phyloP scores from a whole-genome alignment of 1,140 invertebrate genomes.

The Ruditapes philippinarum region DNA sequence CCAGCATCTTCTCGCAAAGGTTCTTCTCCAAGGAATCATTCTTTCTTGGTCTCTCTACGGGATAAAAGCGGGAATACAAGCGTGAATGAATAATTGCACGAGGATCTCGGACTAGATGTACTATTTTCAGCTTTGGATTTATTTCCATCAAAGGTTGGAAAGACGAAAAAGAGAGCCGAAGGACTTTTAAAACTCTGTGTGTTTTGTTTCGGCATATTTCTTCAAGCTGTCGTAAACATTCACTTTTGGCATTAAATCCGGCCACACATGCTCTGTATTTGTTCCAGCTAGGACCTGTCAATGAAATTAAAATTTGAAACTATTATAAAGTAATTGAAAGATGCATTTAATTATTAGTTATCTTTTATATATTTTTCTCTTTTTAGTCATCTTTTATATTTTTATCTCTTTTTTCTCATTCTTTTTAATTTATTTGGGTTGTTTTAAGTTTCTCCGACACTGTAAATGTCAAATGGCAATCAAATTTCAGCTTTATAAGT shows the following conservation, averaged over 20 bases:
- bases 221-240: slow-evolving; percentile 39
- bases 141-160: slow-evolving; percentile 35
- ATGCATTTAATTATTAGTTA: too few species aligned
- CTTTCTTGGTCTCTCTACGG: neutral
- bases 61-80: slow-evolving; percentile 50
- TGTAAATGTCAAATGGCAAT: too few species aligned
- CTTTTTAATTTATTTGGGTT: too few species aligned
- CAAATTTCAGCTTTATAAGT: too few species aligned
- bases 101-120: slow-evolving; percentile 60
- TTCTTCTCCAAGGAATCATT: slow-evolving; percentile 31
- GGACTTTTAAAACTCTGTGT: slow-evolving; percentile 32
- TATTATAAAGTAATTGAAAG: too few species aligned
- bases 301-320: too few species aligned
- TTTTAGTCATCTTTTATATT: too few species aligned
- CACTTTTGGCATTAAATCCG: slow-evolving; percentile 39
- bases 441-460: too few species aligned
- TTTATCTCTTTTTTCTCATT: too few species aligned
- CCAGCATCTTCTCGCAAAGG: slow-evolving; percentile 60
- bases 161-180: slow-evolving; percentile 18
- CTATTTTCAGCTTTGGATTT: slow-evolving; percentile 45
- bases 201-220: neutral
- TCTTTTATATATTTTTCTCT: too few species aligned
- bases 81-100: slow-evolving; percentile 60
- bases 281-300: slow-evolving; percentile 49
- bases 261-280: slow-evolving; percentile 17